Evolutionary conservation across 2,113 vertebrate genomes (phyloP).

Genomic region (Periophthalmus modestus): DNA sequence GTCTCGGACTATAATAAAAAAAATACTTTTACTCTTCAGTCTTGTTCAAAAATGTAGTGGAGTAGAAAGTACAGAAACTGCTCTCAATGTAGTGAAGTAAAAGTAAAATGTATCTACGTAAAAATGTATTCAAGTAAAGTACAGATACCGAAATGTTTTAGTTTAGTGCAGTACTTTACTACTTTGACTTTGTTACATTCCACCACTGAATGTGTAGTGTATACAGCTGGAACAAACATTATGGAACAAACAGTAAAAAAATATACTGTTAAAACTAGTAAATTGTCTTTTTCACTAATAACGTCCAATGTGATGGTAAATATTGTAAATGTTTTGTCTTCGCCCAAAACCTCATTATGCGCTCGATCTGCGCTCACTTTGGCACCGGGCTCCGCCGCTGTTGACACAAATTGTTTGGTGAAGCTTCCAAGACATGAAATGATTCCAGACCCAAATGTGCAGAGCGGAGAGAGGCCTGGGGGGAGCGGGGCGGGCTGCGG

Average conservation of each 20-base stretch:
- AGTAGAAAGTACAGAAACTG: too few relatives aligned
- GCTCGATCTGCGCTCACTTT: conserved; percentile 49
- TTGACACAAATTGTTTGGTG: conserved; percentile 59
- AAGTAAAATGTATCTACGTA: too few relatives aligned
- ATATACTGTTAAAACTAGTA: background rate
- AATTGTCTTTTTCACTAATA: conserved; percentile 7
- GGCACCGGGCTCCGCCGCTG: conserved; percentile 47
- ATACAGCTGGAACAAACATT: background rate
- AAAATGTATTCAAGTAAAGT: too few relatives aligned
- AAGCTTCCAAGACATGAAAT: conserved; percentile 59
- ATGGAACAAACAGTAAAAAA: background rate
- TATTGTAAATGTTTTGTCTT: conserved; percentile 20
- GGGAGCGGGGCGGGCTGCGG: conserved; percentile 24
- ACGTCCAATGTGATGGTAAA: conserved; percentile 5
- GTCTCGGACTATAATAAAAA: too few relatives aligned
- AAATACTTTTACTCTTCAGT: too few relatives aligned
- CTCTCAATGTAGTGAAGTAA: too few relatives aligned
- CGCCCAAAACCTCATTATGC: conserved; percentile 61
- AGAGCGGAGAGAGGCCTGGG: conserved; percentile 40
- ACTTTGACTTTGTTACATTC: too few relatives aligned
- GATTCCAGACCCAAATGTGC: conserved; percentile 48
- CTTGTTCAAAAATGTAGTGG: too few relatives aligned
- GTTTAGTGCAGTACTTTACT: too few relatives aligned
- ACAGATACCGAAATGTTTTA: too few relatives aligned
- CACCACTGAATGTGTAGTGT: too few relatives aligned